A percentile compares a stretch with the other conserved stretches of the same genome.
phyloP scores from a whole-genome alignment of 2,797 vertebrate species.

The Molossus molossus region DNA sequence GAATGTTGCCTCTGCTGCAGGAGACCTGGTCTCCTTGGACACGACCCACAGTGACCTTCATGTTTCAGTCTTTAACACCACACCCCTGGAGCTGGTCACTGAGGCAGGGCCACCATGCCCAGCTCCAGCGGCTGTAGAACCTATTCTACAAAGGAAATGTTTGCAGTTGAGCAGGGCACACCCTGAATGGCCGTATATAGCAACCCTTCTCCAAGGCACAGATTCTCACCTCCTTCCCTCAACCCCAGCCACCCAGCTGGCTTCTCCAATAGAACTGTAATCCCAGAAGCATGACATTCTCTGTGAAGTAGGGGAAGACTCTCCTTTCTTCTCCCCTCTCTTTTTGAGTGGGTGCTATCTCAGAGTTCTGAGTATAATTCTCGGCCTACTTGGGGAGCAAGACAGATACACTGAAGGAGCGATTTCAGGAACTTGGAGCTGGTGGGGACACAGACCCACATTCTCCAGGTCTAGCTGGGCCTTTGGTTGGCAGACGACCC shows the following conservation, averaged over 20 bases:
- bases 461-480: neutral
- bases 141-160: neutral
- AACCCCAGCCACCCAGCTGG: neutral
- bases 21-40: neutral
- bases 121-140: neutral
- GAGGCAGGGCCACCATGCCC: neutral
- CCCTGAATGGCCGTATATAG: neutral
- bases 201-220: neutral
- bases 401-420: neutral
- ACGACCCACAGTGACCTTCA: neutral
- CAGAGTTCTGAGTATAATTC: neutral
- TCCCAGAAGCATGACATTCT: neutral
- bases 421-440: neutral
- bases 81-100: neutral
- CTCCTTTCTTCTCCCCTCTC: neutral
- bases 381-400: neutral
- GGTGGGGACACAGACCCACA: too few relatives aligned
- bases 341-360: neutral
- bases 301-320: neutral
- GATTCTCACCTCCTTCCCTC: neutral
- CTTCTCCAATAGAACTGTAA: neutral
- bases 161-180: neutral
- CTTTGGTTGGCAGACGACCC: neutral
- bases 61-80: neutral
- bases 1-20: neutral